Evolutionary conservation across 2,888 invertebrate species (phyloP), one percentile per base, ranked within the genome.

Genomic region (Scelioninae gen. 2): DNA sequence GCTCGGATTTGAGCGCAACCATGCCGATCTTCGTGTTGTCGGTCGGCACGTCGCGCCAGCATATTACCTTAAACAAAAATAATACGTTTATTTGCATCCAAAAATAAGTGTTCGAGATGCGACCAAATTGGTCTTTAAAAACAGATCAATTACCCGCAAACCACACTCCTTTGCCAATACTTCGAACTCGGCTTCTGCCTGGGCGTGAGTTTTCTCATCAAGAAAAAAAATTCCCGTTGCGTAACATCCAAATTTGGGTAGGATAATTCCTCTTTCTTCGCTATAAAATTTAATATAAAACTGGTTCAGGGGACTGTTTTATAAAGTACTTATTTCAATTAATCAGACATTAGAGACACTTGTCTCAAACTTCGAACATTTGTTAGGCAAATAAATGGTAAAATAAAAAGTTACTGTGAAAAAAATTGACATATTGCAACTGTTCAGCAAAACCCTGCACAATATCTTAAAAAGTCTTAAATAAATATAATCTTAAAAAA

Each of bases 181-280:
- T 74, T 90, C 89, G 86, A 98, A 97, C 80, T 92, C 92, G 78
- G 90, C 89, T 87, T 97, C 96, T 61, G 92, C 92, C 79, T 93
- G 91, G 81, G 91, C 89, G 81, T 94, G 94, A 81, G 93, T 93
- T 52, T 91, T 88, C 85, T 93, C 92, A 86, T 97, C 96, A 86
- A 98, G 88, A 88, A 96, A 99, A 84, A 98, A 91, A 76, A 98
- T 96, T 72, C 99, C 99, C 15, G 98, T 98, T 58, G 98, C 98
- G 88, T 98, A 99, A 78, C 91, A 89, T 2, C 97, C 98, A 80
- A 92, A 90, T 15, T 92, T 90, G 6, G 99, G 98, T 79, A 99
- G 88, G 77, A 92, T 91, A 72, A 97, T 89, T 80, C 93, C 93
- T 81, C 93, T 91, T 76, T 91, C 90, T 83, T 94, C 92, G 86